Evolutionary conservation across 2,113 vertebrate genomes (phyloP), one percentile per base, ranked within the genome.

Genomic region (Misgurnus anguillicaudatus): DNA sequence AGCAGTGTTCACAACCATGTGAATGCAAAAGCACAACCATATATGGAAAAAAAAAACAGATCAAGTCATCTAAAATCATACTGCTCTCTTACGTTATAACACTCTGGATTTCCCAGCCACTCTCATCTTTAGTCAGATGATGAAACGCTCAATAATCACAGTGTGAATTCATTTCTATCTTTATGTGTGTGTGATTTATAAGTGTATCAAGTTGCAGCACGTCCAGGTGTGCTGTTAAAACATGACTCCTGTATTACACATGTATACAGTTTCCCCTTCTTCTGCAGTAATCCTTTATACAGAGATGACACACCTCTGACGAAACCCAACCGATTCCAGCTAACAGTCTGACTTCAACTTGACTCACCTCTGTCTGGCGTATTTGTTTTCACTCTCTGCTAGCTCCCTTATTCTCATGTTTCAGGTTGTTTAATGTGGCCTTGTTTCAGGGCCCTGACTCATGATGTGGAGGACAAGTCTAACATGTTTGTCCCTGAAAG

Each of bases 211-310:
- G 57, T 58, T 65, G 39, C 65, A 51, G 17, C 8, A 61, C 45
- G 72, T 82, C 76, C 83, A 86, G 77, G 63, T 85, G 86, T 73
- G 66, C 41, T 19, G 4, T 73, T 75, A 74, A 82, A 84, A 81
- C 77, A 10, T 64, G 70, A 68, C n/a, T 68, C 69, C 17, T 58
- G 80, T 68, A 72, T 4, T 51, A 79, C 58, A 41, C 53, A 61
- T 58, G 67, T 76, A 57, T 87, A 77, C 77, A 19, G 84, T 87
- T 89, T 62, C 81, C 69, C 16, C n/a, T 48, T 73, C 61, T 19
- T 65, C 83, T 78, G 62, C 67, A 48, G 79, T 71, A 55, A 24
- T 42, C 71, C 42, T 68, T 58, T 77, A 17, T 58, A 77, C 42
- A 70, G 8, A 13, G 31, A 47, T 64, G 67, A 79, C 57, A 71